These are phyloP conservation scores for Microtus ochrogaster DNA, from an alignment of 2,113 vertebrate genomes.

Conservation along the genomic window DNA sequence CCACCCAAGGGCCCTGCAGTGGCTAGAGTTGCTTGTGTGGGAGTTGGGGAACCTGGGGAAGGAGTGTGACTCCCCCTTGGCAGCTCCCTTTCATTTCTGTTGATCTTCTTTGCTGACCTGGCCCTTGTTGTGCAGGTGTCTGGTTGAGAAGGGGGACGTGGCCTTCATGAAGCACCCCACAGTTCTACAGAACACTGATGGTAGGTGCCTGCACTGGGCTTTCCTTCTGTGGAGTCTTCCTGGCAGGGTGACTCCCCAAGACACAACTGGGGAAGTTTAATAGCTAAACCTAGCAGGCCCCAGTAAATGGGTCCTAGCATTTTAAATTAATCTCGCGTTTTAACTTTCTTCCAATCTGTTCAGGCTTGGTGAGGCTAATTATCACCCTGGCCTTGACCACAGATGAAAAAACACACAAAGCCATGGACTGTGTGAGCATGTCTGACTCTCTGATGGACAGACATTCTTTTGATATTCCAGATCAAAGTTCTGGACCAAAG, in stretches of 20 bases:
- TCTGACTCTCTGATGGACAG: background rate
- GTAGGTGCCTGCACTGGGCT: constrained; percentile 74
- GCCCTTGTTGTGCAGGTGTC: constrained; percentile 87
- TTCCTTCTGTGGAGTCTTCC: background rate
- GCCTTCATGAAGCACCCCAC: constrained; percentile 92
- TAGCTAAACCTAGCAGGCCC: background rate
- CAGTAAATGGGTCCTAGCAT: background rate
- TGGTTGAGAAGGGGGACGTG: constrained; percentile 90
- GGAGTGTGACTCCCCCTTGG: background rate
- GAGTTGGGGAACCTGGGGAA: background rate
- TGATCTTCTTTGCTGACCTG: background rate
- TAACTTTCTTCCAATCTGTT: background rate
- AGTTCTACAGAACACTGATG: constrained; percentile 87
- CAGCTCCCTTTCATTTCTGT: too few species aligned
- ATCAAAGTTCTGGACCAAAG: background rate
- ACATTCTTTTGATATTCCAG: background rate
- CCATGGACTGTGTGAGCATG: background rate
- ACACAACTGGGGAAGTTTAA: background rate
- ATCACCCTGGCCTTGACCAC: background rate
- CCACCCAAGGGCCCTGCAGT: background rate
- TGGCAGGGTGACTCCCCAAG: background rate
- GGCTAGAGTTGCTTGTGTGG: background rate
- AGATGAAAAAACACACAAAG: background rate
- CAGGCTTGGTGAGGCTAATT: background rate
- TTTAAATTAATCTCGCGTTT: background rate